phyloP scores from a whole-genome alignment of 2,113 vertebrate species.

The Aythya baeri region DNA sequence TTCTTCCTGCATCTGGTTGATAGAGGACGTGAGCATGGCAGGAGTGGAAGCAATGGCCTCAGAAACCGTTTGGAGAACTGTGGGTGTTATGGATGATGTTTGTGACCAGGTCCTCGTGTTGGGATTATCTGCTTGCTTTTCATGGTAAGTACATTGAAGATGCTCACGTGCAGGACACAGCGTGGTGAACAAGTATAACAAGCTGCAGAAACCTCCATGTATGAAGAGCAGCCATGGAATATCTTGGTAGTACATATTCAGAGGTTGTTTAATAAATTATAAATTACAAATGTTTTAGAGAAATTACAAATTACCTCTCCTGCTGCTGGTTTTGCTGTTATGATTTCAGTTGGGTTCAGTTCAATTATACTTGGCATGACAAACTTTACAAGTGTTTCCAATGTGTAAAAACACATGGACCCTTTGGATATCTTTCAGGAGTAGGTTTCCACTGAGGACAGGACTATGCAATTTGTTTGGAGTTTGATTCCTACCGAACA shows the following conservation, averaged over 20 bases:
- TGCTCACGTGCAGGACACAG: neutral
- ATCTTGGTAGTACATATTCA: neutral
- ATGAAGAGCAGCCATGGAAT: neutral
- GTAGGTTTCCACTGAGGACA: neutral
- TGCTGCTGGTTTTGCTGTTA: slow-evolving; percentile 28
- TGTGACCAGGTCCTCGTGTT: neutral
- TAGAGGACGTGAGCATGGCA: neutral
- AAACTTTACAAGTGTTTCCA: slow-evolving; percentile 21
- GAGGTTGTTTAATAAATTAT: neutral
- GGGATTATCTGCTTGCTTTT: neutral
- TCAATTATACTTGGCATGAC: slow-evolving; percentile 33
- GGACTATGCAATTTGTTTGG: neutral
- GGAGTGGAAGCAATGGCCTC: neutral
- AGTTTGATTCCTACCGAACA: neutral
- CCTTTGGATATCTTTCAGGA: slow-evolving; percentile 27
- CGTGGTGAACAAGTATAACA: neutral
- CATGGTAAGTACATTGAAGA: no score
- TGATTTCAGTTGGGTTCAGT: neutral
- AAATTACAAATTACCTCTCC: slow-evolving; percentile 13
- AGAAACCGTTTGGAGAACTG: neutral
- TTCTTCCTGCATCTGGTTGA: neutral
- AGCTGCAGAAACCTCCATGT: neutral
- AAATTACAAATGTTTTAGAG: slow-evolving; percentile 17
- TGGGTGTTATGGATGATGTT: neutral
- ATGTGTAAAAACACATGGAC: slow-evolving; percentile 14